A percentile compares a stretch with the other conserved stretches of the same genome.
These are phyloP conservation scores for Aphaenogaster ashmeadi DNA, from an alignment of 1,140 invertebrate species.

Conservation along the genomic window DNA sequence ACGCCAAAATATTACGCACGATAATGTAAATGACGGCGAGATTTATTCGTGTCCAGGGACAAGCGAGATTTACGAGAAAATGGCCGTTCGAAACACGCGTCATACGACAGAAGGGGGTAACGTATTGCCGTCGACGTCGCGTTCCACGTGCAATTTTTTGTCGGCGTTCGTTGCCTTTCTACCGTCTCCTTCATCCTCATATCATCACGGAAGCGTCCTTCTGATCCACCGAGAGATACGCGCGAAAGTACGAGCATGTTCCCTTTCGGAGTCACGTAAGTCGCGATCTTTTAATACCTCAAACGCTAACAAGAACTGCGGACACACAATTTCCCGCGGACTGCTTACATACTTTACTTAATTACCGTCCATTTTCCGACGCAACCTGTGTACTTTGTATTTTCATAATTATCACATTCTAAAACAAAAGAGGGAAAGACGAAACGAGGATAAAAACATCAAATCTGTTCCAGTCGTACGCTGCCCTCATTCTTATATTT, in stretches of 20 bases:
- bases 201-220: constrained; percentile 64
- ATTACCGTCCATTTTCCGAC: constrained; percentile 1
- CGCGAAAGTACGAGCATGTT: constrained; percentile 57
- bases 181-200: constrained; percentile 41
- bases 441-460: not conserved
- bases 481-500: not conserved
- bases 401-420: not conserved
- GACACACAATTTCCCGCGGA: constrained; percentile 20
- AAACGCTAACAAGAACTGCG: constrained; percentile 46
- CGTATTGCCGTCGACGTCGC: constrained; percentile 52
- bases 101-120: constrained; percentile 29
- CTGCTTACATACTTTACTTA: constrained; percentile 1
- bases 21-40: constrained; percentile 55
- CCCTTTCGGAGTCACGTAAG: constrained; percentile 59
- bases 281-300: constrained; percentile 60
- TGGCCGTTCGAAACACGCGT: constrained; percentile 49
- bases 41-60: constrained; percentile 49
- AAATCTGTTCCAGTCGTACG: not conserved
- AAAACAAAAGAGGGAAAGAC: not conserved
- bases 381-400: not conserved
- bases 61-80: constrained; percentile 53
- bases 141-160: constrained; percentile 51
- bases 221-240: constrained; percentile 47
- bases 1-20: constrained; percentile 55
- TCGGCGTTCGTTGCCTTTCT: constrained; percentile 14